phyloP scores from a whole-genome alignment of 2,888 invertebrate species.

The Oscheius sp. region DNA sequence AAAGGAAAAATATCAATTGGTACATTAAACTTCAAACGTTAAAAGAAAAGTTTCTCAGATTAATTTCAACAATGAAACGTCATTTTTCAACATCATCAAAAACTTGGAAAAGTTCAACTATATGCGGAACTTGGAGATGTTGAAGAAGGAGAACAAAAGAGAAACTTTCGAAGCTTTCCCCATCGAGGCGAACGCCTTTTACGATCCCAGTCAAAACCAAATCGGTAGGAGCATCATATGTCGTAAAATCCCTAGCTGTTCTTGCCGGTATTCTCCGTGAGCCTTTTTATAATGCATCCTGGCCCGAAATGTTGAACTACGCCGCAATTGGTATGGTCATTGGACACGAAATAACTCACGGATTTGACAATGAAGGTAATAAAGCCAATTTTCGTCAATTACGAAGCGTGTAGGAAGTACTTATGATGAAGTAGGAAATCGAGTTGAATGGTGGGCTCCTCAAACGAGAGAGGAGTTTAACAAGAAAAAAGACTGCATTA shows the following conservation, averaged over 20 bases:
- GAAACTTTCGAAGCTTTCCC: slow-evolving; percentile 26
- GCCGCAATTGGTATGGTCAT: slow-evolving; percentile 31
- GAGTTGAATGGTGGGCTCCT: slow-evolving; percentile 28
- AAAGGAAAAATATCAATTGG: slow-evolving; percentile 11
- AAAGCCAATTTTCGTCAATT: neutral
- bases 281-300: slow-evolving; percentile 25
- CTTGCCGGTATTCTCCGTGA: slow-evolving; percentile 31
- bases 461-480: slow-evolving; percentile 16
- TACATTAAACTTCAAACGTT: neutral
- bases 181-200: slow-evolving; percentile 27
- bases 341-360: slow-evolving; percentile 35
- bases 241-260: slow-evolving; percentile 10
- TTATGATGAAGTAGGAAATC: slow-evolving; percentile 30
- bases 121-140: neutral
- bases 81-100: neutral
- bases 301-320: slow-evolving; percentile 18
- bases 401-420: slow-evolving; percentile 22
- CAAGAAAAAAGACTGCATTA: slow-evolving; percentile 18
- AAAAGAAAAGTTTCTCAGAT: neutral
- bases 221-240: slow-evolving; percentile 15
- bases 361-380: slow-evolving; percentile 33
- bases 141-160: slow-evolving; percentile 7
- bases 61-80: neutral
- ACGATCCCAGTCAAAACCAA: slow-evolving; percentile 32
- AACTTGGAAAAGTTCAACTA: neutral